Conservation (phyloP, 2,888 invertebrate species). For the Charanyca ferruginea region DNA sequence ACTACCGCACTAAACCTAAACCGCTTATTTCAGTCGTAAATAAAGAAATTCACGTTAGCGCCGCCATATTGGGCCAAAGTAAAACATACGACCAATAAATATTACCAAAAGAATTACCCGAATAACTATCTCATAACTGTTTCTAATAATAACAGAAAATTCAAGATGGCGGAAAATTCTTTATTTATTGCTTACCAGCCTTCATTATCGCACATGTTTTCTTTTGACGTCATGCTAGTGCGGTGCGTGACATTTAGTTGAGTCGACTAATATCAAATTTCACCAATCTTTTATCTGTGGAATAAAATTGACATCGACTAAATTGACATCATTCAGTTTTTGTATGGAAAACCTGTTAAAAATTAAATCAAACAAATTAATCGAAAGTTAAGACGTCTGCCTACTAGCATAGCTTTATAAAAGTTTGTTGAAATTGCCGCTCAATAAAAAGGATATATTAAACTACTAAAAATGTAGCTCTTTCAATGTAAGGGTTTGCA, state of each 20-base stretch:
- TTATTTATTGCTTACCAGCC: conserved; percentile 69
- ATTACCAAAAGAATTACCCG: conserved; percentile 62
- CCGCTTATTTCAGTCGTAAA: conserved; percentile 41
- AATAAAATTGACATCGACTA: not conserved
- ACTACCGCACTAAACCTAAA: conserved; percentile 29
- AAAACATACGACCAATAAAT: conserved; percentile 68
- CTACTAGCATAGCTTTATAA: too few relatives aligned
- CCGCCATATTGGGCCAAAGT: conserved; percentile 44
- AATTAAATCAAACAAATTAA: too few relatives aligned
- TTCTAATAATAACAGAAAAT: conserved; percentile 68
- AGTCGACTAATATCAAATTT: conserved; percentile 6
- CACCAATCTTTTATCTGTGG: not conserved
- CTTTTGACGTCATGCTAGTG: conserved; percentile 62
- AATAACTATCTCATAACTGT: conserved; percentile 72
- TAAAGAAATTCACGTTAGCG: conserved; percentile 22
- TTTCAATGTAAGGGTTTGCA: too few relatives aligned
- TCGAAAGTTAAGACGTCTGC: too few relatives aligned
- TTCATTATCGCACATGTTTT: conserved; percentile 70
- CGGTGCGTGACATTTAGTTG: conserved; percentile 17
- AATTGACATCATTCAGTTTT: too few relatives aligned
- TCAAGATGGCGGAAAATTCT: conserved; percentile 75
- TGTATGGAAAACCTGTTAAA: too few relatives aligned
- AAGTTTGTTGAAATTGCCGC: too few relatives aligned
- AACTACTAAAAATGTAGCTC: too few relatives aligned
- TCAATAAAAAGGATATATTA: too few relatives aligned